Conservation (phyloP, 1,140 invertebrate species). For the Sarcophaga bullata region DNA sequence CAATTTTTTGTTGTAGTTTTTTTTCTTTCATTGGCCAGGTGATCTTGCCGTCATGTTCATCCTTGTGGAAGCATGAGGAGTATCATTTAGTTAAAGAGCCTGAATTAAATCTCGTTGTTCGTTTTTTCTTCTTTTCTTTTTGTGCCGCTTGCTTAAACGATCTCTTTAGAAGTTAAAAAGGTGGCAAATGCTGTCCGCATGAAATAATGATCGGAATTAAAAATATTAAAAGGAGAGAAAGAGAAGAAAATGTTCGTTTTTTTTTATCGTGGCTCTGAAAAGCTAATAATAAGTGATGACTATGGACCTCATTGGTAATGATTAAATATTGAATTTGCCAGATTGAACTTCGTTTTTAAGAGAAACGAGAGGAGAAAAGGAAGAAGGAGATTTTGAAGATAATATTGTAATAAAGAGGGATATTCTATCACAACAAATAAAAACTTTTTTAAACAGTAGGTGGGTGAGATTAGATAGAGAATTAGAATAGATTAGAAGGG, state of each 20-base stretch:
- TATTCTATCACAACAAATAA: background rate
- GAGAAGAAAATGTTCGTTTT: no score
- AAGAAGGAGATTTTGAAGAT: background rate
- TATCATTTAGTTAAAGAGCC: constrained; percentile 17
- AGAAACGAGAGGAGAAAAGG: background rate
- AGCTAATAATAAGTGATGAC: constrained; percentile 3
- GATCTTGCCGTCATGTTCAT: background rate
- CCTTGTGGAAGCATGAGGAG: background rate
- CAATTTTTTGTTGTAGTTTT: background rate
- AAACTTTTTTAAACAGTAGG: background rate
- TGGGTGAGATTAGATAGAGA: no score
- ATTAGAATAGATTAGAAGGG: no score
- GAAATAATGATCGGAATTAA: background rate
- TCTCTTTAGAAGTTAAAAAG: background rate
- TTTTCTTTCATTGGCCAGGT: background rate
- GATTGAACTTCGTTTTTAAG: constrained; percentile 1
- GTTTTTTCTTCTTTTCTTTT: background rate
- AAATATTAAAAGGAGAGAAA: background rate
- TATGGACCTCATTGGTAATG: background rate
- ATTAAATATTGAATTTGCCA: constrained; percentile 2
- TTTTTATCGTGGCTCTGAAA: no score
- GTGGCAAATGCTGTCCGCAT: background rate
- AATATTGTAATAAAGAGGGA: no score
- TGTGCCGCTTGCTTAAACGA: background rate
- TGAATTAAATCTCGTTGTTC: background rate